Base-by-base conservation (phyloP, 1,140 invertebrate genomes). In the Ceratoteleas bidentatus region DNA sequence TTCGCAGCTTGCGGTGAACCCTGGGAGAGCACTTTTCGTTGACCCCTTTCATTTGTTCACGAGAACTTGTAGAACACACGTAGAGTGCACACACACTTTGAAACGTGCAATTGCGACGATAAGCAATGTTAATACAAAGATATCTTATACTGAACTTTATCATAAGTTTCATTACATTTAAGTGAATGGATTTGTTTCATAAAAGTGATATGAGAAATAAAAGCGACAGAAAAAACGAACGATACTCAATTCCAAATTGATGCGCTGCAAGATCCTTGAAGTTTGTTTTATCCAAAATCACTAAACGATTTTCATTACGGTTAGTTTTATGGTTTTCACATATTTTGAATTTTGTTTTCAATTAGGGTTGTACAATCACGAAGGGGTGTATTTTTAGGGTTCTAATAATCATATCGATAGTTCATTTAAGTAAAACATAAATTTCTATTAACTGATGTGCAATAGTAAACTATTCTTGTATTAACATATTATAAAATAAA, bases 161-260 rank as follows among this genome's bases (percentile, higher is more conserved):
- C 69, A 81, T 75, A 81, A 83, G 74, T 83, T 83, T 83, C 61
- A 75, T 83, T 75, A 64, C 74, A 83, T 75, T 24, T 78, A 78
- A 83, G 81, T 74, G 62, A 74, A 78, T 83, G 69, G 65, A 78
- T 83, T 83, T 83, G 81, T 78, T 83, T 83, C 81, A 70, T 83
- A 49, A 83, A 78, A 78, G 81, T 83, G 81, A 83, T 78, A 83
- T 75, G 65, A 83, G 65, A 73, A 83, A 83, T 83, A 83, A 83
- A 83, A 73, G 65, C 78, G 75, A 83, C 74, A 62, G 34, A 70
- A 82, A 68, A 70, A 57, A n/a, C 3, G 32, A 50, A 50, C 15
- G 11, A 38, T 6, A 43, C 4, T 50, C 49, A 11, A 50, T 9
- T 43, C 58, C 32, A 8, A 38, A 43, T 43, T 43, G 8, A 0